These are phyloP conservation scores for Eristalinus aeneus DNA, from an alignment of 2,888 invertebrate genomes.

Conservation along the genomic window DNA sequence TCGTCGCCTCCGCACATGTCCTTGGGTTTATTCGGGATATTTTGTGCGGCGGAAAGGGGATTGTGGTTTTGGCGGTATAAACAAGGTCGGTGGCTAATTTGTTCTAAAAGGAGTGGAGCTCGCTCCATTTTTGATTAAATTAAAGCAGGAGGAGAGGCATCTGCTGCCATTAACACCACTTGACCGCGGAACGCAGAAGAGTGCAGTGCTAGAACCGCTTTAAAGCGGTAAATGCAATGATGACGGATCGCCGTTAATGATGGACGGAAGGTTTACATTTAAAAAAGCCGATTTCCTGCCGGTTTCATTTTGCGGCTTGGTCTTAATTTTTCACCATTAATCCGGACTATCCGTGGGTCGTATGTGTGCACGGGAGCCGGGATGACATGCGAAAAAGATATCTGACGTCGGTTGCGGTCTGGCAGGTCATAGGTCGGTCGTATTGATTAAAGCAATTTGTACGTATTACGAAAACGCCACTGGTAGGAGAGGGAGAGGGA, in stretches of 20 bases:
- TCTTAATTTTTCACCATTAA: conserved; percentile 46
- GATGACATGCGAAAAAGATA: not conserved
- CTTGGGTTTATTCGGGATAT: not conserved
- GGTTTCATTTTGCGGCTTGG: conserved; percentile 42
- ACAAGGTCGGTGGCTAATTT: not conserved
- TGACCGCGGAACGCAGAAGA: not conserved
- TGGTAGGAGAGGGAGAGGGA: not conserved
- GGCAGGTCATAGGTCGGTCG: not conserved
- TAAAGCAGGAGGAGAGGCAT: too few relatives aligned
- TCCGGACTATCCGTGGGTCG: conserved; percentile 31
- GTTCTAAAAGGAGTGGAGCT: not conserved
- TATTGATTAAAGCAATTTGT: not conserved
- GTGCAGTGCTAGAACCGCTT: not conserved
- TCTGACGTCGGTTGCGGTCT: not conserved
- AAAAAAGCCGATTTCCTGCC: conserved; percentile 11
- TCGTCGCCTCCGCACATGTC: not conserved
- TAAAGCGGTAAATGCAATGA: not conserved
- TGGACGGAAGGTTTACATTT: not conserved
- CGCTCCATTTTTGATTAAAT: too few relatives aligned
- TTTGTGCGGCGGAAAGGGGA: not conserved
- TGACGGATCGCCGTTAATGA: not conserved
- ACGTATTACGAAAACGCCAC: not conserved
- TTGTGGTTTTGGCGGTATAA: not conserved
- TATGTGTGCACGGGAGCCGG: not conserved
- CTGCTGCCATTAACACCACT: not conserved